Evolutionary conservation across 2,888 invertebrate species (phyloP).

Genomic region (Leucoptera coffeella): DNA sequence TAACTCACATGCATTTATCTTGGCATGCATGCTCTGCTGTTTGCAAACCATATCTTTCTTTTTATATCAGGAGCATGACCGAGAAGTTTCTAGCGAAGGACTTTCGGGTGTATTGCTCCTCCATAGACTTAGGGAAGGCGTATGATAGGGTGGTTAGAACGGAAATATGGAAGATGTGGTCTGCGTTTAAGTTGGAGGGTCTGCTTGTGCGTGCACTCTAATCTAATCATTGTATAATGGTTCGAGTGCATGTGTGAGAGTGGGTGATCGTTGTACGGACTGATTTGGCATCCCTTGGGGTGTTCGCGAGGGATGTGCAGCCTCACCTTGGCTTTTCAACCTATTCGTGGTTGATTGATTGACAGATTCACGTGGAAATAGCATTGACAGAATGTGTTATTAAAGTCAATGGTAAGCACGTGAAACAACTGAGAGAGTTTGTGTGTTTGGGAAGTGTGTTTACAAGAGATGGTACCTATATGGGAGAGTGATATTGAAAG

Average conservation of each 20-base stretch:
- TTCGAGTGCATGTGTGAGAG: neutral
- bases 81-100: neutral
- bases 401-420: no score
- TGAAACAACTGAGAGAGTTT: no score
- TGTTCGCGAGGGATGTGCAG: neutral
- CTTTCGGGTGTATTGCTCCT: neutral
- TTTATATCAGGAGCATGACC: neutral
- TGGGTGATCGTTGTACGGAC: neutral
- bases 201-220: neutral
- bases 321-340: neutral
- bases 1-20: no score
- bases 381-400: no score
- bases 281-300: neutral
- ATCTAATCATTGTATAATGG: neutral
- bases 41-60: no score
- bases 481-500: no score
- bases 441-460: no score
- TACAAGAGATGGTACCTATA: no score
- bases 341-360: neutral
- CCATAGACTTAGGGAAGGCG: neutral
- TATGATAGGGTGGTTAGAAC: neutral
- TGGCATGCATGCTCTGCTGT: no score
- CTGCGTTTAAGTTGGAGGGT: neutral
- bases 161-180: neutral
- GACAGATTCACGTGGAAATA: neutral